Conservation (phyloP, 1,140 invertebrate species). For the Drosophila santomea region DNA sequence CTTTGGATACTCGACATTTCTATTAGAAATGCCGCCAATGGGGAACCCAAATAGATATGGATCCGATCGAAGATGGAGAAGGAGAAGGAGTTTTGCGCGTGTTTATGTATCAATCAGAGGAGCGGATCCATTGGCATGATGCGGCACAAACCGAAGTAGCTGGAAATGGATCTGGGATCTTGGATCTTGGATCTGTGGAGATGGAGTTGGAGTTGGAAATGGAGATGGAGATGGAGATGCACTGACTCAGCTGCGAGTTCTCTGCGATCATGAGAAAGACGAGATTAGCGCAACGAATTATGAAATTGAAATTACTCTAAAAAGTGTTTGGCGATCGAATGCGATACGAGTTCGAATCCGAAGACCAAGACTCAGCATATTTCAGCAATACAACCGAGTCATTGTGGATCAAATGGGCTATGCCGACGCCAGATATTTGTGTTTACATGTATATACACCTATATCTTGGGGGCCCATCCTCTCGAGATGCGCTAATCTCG, state of each 20-base stretch:
- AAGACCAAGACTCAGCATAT: slow-evolving; percentile 69
- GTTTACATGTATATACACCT: slow-evolving; percentile 24
- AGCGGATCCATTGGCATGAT: slow-evolving; percentile 77
- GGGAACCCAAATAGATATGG: slow-evolving; percentile 34
- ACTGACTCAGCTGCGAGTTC: slow-evolving; percentile 41
- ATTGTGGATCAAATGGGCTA: slow-evolving; percentile 74
- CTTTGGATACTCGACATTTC: slow-evolving; percentile 50
- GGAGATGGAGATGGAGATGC: slow-evolving; percentile 38
- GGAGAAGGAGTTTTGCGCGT: slow-evolving; percentile 71
- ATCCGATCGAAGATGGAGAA: slow-evolving; percentile 52
- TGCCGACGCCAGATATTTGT: slow-evolving; percentile 71
- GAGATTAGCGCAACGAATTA: slow-evolving; percentile 83
- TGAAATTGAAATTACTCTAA: slow-evolving; percentile 83
- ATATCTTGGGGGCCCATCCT: slow-evolving; percentile 27
- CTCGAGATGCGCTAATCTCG: slow-evolving; percentile 75
- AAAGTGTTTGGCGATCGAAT: slow-evolving; percentile 81
- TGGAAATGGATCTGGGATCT: slow-evolving; percentile 64
- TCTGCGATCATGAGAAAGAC: slow-evolving; percentile 68
- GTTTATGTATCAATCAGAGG: slow-evolving; percentile 79
- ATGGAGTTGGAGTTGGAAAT: slow-evolving; percentile 1
- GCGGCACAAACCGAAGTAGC: slow-evolving; percentile 64
- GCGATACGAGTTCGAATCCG: slow-evolving; percentile 36
- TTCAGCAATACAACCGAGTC: slow-evolving; percentile 57
- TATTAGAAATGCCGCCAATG: slow-evolving; percentile 63
- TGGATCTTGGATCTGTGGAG: slow-evolving; percentile 44